Evolutionary conservation across 1,140 invertebrate genomes (phyloP), one percentile per base, ranked within the genome.

Genomic region (Aphis craccivora): DNA sequence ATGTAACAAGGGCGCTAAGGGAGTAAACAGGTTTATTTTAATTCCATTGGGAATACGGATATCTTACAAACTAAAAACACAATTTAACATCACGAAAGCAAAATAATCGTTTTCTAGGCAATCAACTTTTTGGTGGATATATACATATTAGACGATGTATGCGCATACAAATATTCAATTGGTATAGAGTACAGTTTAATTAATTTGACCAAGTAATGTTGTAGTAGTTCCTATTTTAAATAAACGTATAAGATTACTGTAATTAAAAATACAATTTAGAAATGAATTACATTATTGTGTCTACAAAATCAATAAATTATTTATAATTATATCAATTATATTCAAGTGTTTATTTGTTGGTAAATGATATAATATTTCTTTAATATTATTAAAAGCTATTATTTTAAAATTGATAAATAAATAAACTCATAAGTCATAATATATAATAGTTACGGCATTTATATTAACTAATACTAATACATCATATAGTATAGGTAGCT

Each of bases 11-110:
- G 45, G 86, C 86, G 86, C 30, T 51, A 51, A 51, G 45, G 86
- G 45, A 51, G 30, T 35, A 88, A 88, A 88, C 45, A 7, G n/a
- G 45, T 88, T 48, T 88, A 30, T 87, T 88, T 88, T 35, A 88
- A 48, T 88, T 48, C 0, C 30, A 48, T 20, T 2, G 23, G 86
- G 45, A 88, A 88, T 30, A 88, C 45, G 20, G 86, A 88, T 48
- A 86, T 86, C 83, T 86, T 23, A n/a, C 14, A 76, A 22, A 37
- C 8, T 23, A 37, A 83, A 86, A 86, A 25, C 11, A 86, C 23
- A 43, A 23, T 30, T 40, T 25, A 43, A 83, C 6, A 23, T 83
- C 2, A 35, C 37, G 81, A 40, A 86, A 40, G 23, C 40, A 51
- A 51, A 51, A 88, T 51, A 88, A n/a, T 30, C 0, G 9, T 22